Evolutionary conservation across 2,888 invertebrate genomes (phyloP).

Genomic region (Acleris emargana): DNA sequence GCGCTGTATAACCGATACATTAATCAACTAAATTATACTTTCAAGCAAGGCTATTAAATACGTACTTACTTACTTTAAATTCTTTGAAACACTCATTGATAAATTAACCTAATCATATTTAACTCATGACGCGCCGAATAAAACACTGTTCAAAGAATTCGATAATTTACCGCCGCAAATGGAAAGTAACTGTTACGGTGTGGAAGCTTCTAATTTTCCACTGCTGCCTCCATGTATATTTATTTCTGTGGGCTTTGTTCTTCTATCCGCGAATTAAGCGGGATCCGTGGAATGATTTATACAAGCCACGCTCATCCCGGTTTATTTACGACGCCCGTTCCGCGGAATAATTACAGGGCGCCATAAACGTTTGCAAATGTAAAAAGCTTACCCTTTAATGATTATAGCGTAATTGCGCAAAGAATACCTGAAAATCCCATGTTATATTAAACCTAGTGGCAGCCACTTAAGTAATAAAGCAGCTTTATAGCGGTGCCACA

Average conservation of each 20-base stretch:
- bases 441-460: slow-evolving; percentile 38
- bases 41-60: no score
- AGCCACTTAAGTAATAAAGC: slow-evolving; percentile 38
- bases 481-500: slow-evolving; percentile 35
- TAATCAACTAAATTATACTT: no score
- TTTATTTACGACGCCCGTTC: slow-evolving; percentile 78
- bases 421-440: slow-evolving; percentile 44
- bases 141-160: slow-evolving; percentile 53
- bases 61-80: not conserved
- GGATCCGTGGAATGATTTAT: slow-evolving; percentile 80
- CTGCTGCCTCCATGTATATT: slow-evolving; percentile 63
- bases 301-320: slow-evolving; percentile 77
- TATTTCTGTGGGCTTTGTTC: slow-evolving; percentile 79
- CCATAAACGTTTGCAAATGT: slow-evolving; percentile 74
- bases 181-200: slow-evolving; percentile 52
- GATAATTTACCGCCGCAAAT: slow-evolving; percentile 62
- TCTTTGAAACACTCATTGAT: slow-evolving; percentile 3
- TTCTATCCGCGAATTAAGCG: slow-evolving; percentile 79
- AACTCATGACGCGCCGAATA: slow-evolving; percentile 30
- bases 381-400: slow-evolving; percentile 75
- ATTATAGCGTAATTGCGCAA: slow-evolving; percentile 65
- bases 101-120: slow-evolving; percentile 26
- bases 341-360: slow-evolving; percentile 77
- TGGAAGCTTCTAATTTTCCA: slow-evolving; percentile 51
- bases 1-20: no score